phyloP scores from a whole-genome alignment of 2,113 vertebrate species.

The Thymallus thymallus region DNA sequence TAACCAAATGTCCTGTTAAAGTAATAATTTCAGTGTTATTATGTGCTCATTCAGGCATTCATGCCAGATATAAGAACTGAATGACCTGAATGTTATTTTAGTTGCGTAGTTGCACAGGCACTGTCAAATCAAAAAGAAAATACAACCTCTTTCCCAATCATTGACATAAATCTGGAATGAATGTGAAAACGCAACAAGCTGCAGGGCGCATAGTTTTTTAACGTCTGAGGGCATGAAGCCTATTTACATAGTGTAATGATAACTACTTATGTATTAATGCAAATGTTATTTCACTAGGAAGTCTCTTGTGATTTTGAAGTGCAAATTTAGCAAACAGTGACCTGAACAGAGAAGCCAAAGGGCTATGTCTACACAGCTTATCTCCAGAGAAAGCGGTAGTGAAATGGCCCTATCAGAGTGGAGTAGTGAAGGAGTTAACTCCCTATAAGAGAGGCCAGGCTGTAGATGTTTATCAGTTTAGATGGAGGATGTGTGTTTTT shows the following conservation, averaged over 20 bases:
- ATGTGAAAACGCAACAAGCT: neutral
- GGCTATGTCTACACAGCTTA: no score
- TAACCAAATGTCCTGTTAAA: neutral
- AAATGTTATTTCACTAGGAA: no score
- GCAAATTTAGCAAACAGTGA: no score
- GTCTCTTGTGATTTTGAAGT: no score
- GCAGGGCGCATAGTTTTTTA: no score
- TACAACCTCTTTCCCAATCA: neutral
- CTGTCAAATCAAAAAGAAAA: neutral
- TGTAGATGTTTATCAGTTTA: slow-evolving; percentile 46
- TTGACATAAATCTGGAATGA: neutral
- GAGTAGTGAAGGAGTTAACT: no score
- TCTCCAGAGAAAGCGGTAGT: no score
- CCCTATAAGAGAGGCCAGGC: neutral
- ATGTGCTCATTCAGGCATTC: neutral
- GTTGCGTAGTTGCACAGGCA: neutral
- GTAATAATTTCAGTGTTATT: neutral
- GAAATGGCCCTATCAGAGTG: no score
- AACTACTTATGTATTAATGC: no score
- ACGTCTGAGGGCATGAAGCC: no score
- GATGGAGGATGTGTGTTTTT: slow-evolving; percentile 42
- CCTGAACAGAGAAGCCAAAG: no score
- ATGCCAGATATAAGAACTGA: neutral
- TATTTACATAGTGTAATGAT: no score
- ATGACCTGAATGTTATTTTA: neutral